These are phyloP conservation scores for Cynocephalus volans DNA, from an alignment of 2,113 vertebrate genomes.

Conservation along the genomic window DNA sequence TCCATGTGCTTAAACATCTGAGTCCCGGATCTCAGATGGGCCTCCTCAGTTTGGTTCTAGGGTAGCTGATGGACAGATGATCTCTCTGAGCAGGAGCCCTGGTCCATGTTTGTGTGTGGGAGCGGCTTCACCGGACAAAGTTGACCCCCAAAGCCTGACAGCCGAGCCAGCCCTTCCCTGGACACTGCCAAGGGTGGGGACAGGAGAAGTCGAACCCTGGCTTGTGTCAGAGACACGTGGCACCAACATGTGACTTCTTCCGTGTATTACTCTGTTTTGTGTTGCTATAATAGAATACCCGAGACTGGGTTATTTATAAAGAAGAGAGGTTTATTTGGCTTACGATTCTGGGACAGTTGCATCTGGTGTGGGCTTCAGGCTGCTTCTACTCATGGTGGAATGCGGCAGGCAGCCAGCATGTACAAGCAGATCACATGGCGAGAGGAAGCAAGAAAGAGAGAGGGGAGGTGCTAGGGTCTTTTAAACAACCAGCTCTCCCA, in stretches of 20 bases:
- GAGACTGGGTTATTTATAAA: no score
- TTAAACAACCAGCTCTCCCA: no score
- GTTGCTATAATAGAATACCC: no score
- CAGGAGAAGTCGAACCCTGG: not conserved
- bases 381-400: no score
- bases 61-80: not conserved
- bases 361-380: no score
- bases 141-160: not conserved
- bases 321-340: no score
- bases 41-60: not conserved
- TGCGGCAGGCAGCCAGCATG: no score
- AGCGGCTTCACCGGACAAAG: not conserved
- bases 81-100: not conserved
- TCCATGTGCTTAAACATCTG: not conserved
- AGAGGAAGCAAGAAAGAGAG: no score
- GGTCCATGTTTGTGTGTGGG: not conserved
- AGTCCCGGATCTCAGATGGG: not conserved
- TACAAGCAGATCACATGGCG: no score
- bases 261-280: no score
- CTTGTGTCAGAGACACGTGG: not conserved
- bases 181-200: not conserved
- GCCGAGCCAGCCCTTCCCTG: not conserved
- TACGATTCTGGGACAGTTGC: no score
- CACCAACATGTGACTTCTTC: not conserved
- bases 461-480: no score